phyloP scores from a whole-genome alignment of 2,888 invertebrate species.

The Cerceris rybyensis region DNA sequence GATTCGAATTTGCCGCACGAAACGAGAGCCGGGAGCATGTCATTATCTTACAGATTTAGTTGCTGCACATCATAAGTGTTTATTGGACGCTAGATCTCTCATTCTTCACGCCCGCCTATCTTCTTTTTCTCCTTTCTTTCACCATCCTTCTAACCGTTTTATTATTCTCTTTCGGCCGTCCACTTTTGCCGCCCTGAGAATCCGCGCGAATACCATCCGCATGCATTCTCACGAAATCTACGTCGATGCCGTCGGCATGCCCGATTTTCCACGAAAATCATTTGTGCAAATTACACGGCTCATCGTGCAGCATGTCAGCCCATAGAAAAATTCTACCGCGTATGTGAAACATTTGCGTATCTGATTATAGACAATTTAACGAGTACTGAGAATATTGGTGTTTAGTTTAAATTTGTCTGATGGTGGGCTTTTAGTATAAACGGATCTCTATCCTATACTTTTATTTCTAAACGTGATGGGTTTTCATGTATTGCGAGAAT shows the following conservation, averaged over 20 bases:
- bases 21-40: slow-evolving; percentile 28
- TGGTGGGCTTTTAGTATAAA: no score
- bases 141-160: slow-evolving; percentile 20
- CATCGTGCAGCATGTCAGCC: slow-evolving; percentile 12
- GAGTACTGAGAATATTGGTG: not conserved
- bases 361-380: not conserved
- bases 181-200: slow-evolving; percentile 29
- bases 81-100: slow-evolving; percentile 26
- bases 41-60: slow-evolving; percentile 38
- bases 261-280: slow-evolving; percentile 64
- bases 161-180: slow-evolving; percentile 19
- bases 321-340: slow-evolving; percentile 17
- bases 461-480: no score
- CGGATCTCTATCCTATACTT: no score
- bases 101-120: slow-evolving; percentile 8
- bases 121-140: slow-evolving; percentile 28
- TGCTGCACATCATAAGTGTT: slow-evolving; percentile 32
- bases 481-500: no score
- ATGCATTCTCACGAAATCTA: slow-evolving; percentile 57
- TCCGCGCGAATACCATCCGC: slow-evolving; percentile 8
- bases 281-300: slow-evolving; percentile 54
- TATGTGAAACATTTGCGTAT: not conserved
- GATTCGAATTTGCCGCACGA: slow-evolving; percentile 45
- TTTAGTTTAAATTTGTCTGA: no score
- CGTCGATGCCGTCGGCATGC: slow-evolving; percentile 51